Percentiles rank a stretch among this genome's conserved stretches.
These are phyloP conservation scores for Pseudopleuronectes americanus DNA, from an alignment of 2,797 vertebrate species.

Conservation along the genomic window DNA sequence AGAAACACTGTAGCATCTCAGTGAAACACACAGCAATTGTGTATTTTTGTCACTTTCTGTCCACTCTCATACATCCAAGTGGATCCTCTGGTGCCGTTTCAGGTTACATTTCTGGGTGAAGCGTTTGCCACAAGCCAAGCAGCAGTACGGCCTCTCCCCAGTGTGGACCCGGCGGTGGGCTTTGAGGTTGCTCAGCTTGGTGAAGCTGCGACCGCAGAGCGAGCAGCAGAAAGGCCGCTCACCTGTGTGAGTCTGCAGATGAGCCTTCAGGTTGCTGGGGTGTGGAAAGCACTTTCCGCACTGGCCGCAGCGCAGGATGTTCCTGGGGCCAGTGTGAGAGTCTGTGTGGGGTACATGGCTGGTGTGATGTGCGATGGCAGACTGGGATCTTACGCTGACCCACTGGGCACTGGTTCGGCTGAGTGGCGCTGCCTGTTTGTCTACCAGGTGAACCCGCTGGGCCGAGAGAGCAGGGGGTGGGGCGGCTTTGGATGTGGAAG, in stretches of 20 bases:
- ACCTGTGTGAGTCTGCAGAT: conserved; percentile 84
- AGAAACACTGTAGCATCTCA: not conserved
- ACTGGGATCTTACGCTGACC: conserved; percentile 66
- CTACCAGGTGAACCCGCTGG: conserved; percentile 55
- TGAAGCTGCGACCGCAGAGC: conserved; percentile 85
- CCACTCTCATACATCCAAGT: conserved; percentile 67
- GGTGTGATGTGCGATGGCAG: conserved; percentile 49
- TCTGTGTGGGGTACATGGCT: conserved; percentile 39
- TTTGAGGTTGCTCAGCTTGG: conserved; percentile 87
- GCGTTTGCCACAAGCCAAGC: conserved; percentile 83
- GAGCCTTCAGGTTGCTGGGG: conserved; percentile 84
- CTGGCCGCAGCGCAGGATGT: conserved; percentile 76
- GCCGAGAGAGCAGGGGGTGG: conserved; percentile 43
- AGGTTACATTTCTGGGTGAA: conserved; percentile 88
- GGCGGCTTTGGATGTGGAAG: conserved; percentile 67
- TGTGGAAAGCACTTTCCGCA: conserved; percentile 85
- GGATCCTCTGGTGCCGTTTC: conserved; percentile 86
- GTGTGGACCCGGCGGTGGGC: conserved; percentile 86
- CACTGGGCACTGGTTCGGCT: conserved; percentile 52
- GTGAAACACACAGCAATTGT: not conserved
- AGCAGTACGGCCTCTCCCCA: conserved; percentile 84
- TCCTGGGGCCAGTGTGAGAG: conserved; percentile 36
- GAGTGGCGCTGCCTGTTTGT: conserved; percentile 55
- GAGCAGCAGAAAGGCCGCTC: conserved; percentile 86
- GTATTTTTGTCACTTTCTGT: not conserved